Evolutionary conservation across 2,888 invertebrate species (phyloP).

Genomic region (Dorcus hopei): DNA sequence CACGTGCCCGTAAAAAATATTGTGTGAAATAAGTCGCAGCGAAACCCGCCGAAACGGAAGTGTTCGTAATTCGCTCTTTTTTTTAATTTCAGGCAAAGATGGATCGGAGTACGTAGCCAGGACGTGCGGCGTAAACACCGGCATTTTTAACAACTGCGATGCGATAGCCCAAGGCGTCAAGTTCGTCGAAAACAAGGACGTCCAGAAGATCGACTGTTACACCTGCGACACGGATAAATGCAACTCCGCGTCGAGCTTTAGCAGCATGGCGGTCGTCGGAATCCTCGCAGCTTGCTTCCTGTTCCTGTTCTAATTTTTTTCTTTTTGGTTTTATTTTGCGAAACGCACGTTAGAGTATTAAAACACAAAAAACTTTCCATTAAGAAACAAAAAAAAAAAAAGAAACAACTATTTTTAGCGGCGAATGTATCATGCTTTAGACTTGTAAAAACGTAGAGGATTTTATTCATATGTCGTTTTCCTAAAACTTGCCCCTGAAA

Average conservation of each 20-base stretch:
- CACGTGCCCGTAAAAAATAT: too few species aligned
- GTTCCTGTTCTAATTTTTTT: constrained; percentile 37
- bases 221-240: constrained; percentile 42
- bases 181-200: constrained; percentile 24
- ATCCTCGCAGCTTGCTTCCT: constrained; percentile 35
- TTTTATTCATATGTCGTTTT: too few species aligned
- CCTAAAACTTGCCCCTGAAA: too few species aligned
- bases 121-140: constrained; percentile 34
- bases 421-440: too few species aligned
- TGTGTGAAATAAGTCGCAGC: too few species aligned
- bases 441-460: too few species aligned
- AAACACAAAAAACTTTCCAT: too few species aligned
- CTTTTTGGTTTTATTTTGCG: not conserved
- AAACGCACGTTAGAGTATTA: too few species aligned
- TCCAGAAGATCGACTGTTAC: constrained; percentile 30
- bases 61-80: not conserved
- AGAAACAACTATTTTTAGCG: too few species aligned
- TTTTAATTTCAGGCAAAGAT: constrained; percentile 34
- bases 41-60: too few species aligned
- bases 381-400: too few species aligned
- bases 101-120: constrained; percentile 37
- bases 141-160: constrained; percentile 32
- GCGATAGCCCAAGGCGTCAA: constrained; percentile 34
- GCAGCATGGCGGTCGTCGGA: constrained; percentile 31
- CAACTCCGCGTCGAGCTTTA: constrained; percentile 35